A percentile compares a stretch with the other conserved stretches of the same genome.
phyloP scores from a whole-genome alignment of 2,113 vertebrate genomes.

The Trogon melanurus region DNA sequence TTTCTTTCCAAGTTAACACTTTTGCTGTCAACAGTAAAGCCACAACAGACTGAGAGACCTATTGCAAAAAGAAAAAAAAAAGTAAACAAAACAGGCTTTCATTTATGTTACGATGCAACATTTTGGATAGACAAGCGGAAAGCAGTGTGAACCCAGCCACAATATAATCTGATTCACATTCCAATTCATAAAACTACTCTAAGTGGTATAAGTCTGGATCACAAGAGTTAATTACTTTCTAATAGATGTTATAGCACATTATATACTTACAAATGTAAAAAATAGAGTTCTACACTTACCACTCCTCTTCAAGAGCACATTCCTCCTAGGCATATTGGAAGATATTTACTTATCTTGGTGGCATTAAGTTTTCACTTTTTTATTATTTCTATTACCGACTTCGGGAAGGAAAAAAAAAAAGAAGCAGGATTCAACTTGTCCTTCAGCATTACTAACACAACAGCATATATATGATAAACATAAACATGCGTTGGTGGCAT shows the following conservation, averaged over 20 bases:
- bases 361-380: not conserved
- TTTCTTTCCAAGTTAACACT: not conserved
- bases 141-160: not conserved
- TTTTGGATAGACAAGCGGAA: not conserved
- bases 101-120: not conserved
- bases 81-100: not conserved
- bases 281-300: not conserved
- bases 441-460: not conserved
- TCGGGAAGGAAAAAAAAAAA: accelerated
- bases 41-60: not conserved
- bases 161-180: not conserved
- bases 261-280: not conserved
- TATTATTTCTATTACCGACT: not conserved
- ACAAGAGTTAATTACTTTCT: not conserved
- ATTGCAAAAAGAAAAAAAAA: not conserved
- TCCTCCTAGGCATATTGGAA: not conserved
- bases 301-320: not conserved
- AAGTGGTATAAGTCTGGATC: not conserved
- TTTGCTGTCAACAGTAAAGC: not conserved
- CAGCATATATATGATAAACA: not conserved
- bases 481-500: not conserved
- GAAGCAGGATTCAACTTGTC: not conserved
- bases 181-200: not conserved
- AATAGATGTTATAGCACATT: not conserved
- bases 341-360: not conserved